A percentile compares a stretch with the other conserved stretches of the same genome.
These are phyloP conservation scores for Cyrtonyx montezumae DNA, from an alignment of 2,113 vertebrate genomes.

Conservation along the genomic window DNA sequence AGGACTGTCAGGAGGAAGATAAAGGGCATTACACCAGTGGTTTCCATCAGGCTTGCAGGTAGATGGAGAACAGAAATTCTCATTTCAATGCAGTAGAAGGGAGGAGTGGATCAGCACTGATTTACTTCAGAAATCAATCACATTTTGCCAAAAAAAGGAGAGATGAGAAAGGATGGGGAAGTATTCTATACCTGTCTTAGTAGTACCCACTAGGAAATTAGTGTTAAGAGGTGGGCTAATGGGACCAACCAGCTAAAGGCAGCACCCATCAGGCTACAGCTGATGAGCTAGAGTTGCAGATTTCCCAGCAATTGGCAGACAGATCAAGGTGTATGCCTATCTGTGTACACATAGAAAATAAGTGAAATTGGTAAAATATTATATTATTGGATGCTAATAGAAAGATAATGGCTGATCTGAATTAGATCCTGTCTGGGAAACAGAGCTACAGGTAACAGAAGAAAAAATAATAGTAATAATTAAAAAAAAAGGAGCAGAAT, in stretches of 20 bases:
- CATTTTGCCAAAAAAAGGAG: background rate
- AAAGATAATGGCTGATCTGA: background rate
- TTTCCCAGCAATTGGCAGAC: background rate
- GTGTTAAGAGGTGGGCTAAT: accelerated
- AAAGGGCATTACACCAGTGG: background rate
- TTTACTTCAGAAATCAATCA: background rate
- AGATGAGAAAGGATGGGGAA: background rate
- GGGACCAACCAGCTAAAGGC: background rate
- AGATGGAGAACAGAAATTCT: background rate
- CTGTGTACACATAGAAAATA: background rate
- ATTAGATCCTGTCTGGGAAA: background rate
- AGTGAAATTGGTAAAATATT: background rate
- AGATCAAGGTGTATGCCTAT: background rate
- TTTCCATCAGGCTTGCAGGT: background rate
- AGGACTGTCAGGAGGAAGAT: background rate
- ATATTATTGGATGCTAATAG: background rate
- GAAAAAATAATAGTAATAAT: no score
- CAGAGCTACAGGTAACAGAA: background rate
- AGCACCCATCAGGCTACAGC: background rate
- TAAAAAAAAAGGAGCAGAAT: accelerated
- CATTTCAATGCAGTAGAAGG: background rate
- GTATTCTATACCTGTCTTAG: background rate
- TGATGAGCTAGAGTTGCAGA: background rate
- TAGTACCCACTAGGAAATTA: background rate
- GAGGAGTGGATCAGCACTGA: background rate